Percentiles rank a stretch among this genome's conserved stretches.
Evolutionary conservation across 2,888 invertebrate species (phyloP).

Genomic region (Coronaproctus castanopsis): DNA sequence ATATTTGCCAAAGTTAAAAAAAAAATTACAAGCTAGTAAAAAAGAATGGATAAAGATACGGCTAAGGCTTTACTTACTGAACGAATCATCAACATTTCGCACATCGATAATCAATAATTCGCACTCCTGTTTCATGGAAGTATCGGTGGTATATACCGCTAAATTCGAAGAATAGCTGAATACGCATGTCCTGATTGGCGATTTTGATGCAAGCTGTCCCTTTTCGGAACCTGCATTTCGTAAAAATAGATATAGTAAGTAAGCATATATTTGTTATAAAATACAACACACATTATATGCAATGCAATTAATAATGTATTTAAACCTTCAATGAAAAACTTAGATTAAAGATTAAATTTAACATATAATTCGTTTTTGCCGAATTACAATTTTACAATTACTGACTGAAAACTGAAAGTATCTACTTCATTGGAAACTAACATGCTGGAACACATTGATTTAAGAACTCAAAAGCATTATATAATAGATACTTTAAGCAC

Average conservation of each 20-base stretch:
- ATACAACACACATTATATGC: neutral
- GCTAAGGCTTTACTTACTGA: no score
- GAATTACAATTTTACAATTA: no score
- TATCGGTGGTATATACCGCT: constrained; percentile 82
- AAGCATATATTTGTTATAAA: neutral
- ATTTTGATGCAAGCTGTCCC: constrained; percentile 36
- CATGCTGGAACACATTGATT: no score
- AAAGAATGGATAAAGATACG: no score
- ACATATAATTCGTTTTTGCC: no score
- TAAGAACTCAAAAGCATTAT: no score
- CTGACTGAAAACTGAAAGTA: no score
- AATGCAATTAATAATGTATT: neutral
- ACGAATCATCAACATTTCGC: constrained; percentile 25
- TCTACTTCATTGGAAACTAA: no score
- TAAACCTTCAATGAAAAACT: neutral
- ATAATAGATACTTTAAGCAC: no score
- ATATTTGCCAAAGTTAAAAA: no score
- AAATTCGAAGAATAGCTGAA: constrained; percentile 86
- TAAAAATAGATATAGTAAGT: constrained; percentile 5
- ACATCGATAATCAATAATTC: constrained; percentile 76
- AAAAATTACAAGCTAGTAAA: no score
- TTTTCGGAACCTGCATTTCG: constrained; percentile 39
- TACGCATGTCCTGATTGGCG: constrained; percentile 75
- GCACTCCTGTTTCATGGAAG: constrained; percentile 73
- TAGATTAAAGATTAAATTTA: neutral